Evolutionary conservation across 2,113 vertebrate genomes (phyloP).

Genomic region (Hyla sarda): DNA sequence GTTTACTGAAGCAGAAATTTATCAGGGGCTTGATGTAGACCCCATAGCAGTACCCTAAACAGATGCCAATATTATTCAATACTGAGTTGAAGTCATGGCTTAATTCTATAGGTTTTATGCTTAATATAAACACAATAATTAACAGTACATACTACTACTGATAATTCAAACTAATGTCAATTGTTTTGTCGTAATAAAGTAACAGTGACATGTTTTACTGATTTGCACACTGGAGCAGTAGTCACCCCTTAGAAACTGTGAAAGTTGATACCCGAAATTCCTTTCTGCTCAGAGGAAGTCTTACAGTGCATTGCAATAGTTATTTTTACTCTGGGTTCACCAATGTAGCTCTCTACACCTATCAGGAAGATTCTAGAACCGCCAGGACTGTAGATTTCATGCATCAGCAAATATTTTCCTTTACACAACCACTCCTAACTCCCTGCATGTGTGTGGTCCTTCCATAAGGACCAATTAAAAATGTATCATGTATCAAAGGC

Average conservation of each 20-base stretch:
- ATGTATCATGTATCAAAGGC: background rate
- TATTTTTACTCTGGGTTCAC: conserved; percentile 36
- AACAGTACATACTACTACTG: background rate
- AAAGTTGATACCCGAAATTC: conserved; percentile 21
- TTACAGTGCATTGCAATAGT: conserved; percentile 14
- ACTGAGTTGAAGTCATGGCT: background rate
- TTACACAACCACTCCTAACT: too few relatives aligned
- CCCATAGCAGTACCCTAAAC: conserved; percentile 11
- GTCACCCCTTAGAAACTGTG: background rate
- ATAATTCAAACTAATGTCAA: background rate
- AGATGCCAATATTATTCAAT: background rate
- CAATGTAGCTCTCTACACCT: background rate
- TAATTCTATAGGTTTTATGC: background rate
- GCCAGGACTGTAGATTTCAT: background rate
- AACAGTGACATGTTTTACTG: background rate
- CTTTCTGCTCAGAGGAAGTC: conserved; percentile 36
- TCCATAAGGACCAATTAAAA: background rate
- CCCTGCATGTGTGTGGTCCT: background rate
- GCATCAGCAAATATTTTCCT: conserved; percentile 3
- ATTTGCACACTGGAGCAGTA: background rate
- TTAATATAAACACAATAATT: background rate
- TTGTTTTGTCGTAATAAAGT: background rate
- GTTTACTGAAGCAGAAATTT: background rate
- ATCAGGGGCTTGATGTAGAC: background rate
- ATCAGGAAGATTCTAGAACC: conserved; percentile 16